phyloP scores from a whole-genome alignment of 1,140 invertebrate species.

The Zaprionus vittiger region DNA sequence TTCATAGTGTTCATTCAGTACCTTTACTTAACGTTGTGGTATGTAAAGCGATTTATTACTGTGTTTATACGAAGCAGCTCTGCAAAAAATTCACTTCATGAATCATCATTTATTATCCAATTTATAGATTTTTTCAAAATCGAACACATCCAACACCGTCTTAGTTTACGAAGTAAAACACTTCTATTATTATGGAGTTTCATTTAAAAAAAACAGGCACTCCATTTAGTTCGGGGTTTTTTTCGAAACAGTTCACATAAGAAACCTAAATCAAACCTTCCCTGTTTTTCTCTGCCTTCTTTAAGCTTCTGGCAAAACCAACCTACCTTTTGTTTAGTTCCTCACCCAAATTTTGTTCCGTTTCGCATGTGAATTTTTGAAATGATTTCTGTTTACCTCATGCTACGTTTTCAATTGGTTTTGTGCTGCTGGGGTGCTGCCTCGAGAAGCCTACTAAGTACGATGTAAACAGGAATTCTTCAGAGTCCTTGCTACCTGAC shows the following conservation, averaged over 20 bases:
- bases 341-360: neutral
- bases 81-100: too few species aligned
- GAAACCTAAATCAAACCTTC: neutral
- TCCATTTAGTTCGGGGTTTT: too few species aligned
- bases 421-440: neutral
- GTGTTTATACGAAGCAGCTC: too few species aligned
- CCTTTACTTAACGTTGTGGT: too few species aligned
- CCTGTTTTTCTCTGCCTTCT: neutral
- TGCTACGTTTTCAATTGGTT: neutral
- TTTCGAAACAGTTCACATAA: neutral
- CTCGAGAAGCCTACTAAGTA: conserved; percentile 2
- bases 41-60: too few species aligned
- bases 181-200: too few species aligned
- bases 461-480: conserved; percentile 5
- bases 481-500: neutral
- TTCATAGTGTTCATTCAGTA: too few species aligned
- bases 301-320: neutral
- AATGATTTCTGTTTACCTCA: conserved; percentile 6
- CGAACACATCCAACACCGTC: too few species aligned
- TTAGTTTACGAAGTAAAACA: too few species aligned
- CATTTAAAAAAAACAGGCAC: too few species aligned
- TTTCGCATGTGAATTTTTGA: neutral
- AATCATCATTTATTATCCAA: too few species aligned
- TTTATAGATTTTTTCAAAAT: too few species aligned
- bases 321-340: neutral